phyloP scores from a whole-genome alignment of 2,888 invertebrate genomes.

The Colletes collaris region DNA sequence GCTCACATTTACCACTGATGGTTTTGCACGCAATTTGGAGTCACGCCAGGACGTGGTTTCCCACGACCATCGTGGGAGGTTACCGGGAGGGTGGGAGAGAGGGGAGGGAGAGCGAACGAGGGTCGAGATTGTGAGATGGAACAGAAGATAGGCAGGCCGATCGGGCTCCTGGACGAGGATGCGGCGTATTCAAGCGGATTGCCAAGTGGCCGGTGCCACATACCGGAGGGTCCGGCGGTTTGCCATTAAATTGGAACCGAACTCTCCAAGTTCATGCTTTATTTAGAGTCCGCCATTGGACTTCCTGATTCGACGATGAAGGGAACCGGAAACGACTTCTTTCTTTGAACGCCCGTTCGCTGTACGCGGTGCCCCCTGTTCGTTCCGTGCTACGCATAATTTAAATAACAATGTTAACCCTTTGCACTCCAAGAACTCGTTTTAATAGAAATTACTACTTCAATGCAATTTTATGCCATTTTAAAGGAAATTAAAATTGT shows the following conservation, averaged over 20 bases:
- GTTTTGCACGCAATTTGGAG: slow-evolving; percentile 72
- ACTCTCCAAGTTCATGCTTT: slow-evolving; percentile 59
- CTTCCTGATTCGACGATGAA: slow-evolving; percentile 36
- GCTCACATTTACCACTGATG: slow-evolving; percentile 68
- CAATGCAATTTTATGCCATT: too few species aligned
- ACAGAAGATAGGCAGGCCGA: slow-evolving; percentile 71
- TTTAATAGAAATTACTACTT: too few species aligned
- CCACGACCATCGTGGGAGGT: slow-evolving; percentile 66
- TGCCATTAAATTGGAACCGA: slow-evolving; percentile 62
- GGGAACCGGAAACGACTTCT: slow-evolving; percentile 23
- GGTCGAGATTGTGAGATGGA: slow-evolving; percentile 67
- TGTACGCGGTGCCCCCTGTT: too few species aligned
- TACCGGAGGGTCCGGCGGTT: slow-evolving; percentile 48
- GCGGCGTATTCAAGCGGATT: slow-evolving; percentile 68
- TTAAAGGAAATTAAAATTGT: too few species aligned
- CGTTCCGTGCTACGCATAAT: too few species aligned
- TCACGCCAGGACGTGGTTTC: slow-evolving; percentile 69
- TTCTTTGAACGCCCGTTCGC: background rate
- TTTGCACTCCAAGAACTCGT: too few species aligned
- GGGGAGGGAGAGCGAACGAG: background rate
- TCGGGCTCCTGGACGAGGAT: slow-evolving; percentile 65
- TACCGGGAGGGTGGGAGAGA: background rate
- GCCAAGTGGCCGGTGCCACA: slow-evolving; percentile 64
- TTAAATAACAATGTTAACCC: too few species aligned
- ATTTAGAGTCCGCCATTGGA: slow-evolving; percentile 47